Base-by-base conservation (phyloP, 2,113 vertebrate genomes). In the Pseudonaja textilis region DNA sequence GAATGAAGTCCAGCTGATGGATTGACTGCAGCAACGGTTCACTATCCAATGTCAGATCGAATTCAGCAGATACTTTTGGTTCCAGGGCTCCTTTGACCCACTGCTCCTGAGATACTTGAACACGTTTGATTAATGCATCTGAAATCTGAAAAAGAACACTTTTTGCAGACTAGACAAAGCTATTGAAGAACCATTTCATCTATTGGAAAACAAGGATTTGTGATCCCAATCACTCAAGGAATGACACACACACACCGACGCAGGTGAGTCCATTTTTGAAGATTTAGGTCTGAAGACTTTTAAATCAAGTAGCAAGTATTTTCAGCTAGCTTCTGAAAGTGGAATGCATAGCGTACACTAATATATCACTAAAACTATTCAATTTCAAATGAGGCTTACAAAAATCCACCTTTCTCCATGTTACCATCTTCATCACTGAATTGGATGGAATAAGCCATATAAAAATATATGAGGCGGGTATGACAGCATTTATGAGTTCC, bases 1-100 rank as follows among this genome's bases (percentile, higher is more conserved):
- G 99, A 96, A 98, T 98, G 96, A 99, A 99, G 97, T 99, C 99
- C 97, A 99, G 98, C 97, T 99, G 99, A 95, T 99, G 98, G 96
- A 99, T 99, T 26, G 98, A 98, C 96, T 99, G 99, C 54, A 99
- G 97, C 93, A 99, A 97, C 0, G 98, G 98, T 95, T 99, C 99
- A 0, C 98, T 99, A 97, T 98, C 98, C 97, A 99, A 96, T 26
- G 98, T 99, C 96, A 99, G 98, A 95, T 99, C 99, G 93, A 99
- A 99, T 93, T 99, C 99, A 0, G 99, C 98, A 55, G 98, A 98
- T 8, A 99, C 99, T 96, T 99, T 99, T 1, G 99, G 98, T 96
- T 99, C 99, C 98, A 99, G 97, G 61, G 99, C 99, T 10, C 99
- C 99, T 96, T 99, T 99, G 87, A 99, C 98, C 99, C 99, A 99